phyloP scores from a whole-genome alignment of 2,113 vertebrate genomes.

The Anhinga rufa region DNA sequence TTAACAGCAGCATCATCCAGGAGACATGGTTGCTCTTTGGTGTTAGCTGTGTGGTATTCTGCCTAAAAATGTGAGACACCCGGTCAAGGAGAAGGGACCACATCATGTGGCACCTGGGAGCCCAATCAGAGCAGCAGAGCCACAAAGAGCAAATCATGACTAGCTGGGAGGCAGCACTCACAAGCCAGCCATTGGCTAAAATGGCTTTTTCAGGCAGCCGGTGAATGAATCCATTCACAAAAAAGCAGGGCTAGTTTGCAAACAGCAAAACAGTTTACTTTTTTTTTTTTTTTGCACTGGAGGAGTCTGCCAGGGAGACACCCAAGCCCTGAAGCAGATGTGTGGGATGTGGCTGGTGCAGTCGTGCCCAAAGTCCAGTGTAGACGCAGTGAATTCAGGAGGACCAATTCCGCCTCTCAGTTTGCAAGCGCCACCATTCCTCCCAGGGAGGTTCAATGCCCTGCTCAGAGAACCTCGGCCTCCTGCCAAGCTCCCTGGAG shows the following conservation, averaged over 20 bases:
- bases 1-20: neutral
- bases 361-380: neutral
- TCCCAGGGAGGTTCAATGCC: neutral
- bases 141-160: neutral
- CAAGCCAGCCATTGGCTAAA: neutral
- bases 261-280: neutral
- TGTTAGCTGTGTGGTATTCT: neutral
- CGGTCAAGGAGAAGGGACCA: neutral
- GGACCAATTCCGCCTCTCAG: neutral
- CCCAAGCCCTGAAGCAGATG: neutral
- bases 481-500: neutral
- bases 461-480: neutral
- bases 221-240: constrained; percentile 56
- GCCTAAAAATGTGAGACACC: neutral
- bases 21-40: neutral
- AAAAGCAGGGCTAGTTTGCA: neutral
- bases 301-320: neutral
- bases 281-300: neutral
- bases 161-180: neutral
- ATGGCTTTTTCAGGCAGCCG: neutral
- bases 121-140: neutral
- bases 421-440: neutral
- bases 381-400: neutral
- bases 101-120: neutral
- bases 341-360: neutral